These are phyloP conservation scores for Natator depressus DNA, from an alignment of 2,113 vertebrate genomes.

Conservation along the genomic window DNA sequence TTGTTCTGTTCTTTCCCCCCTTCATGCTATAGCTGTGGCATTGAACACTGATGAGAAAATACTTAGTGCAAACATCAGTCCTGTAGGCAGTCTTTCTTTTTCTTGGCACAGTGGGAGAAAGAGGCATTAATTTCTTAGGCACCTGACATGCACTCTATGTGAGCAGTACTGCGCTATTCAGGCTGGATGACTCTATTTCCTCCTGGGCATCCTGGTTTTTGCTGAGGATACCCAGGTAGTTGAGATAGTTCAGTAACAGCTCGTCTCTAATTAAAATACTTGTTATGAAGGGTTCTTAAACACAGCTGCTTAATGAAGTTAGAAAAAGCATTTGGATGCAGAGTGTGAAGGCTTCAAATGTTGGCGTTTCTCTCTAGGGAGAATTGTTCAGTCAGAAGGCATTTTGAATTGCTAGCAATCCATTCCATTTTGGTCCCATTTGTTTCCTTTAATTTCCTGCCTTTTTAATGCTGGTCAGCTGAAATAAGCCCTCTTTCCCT, in stretches of 20 bases:
- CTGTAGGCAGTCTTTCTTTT: neutral
- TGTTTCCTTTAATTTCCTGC: constrained; percentile 64
- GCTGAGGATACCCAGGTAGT: neutral
- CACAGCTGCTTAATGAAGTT: constrained; percentile 80
- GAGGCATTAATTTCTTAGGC: constrained; percentile 3
- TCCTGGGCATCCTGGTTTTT: neutral
- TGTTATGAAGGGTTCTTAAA: constrained; percentile 79
- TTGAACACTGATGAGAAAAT: constrained; percentile 26
- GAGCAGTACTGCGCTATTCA: neutral
- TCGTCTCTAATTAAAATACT: constrained; percentile 79
- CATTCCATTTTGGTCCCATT: constrained; percentile 65
- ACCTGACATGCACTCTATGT: neutral
- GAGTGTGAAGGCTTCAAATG: constrained; percentile 73
- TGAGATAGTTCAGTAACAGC: neutral
- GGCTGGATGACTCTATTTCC: constrained; percentile 10
- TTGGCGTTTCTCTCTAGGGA: constrained; percentile 77
- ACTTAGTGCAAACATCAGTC: neutral
- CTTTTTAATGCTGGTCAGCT: constrained; percentile 11
- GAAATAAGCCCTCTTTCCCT: constrained; percentile 10
- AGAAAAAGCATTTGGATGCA: constrained; percentile 77
- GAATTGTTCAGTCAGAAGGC: constrained; percentile 61
- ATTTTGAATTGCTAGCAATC: constrained; percentile 59
- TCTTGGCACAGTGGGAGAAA: neutral
- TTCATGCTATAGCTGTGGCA: neutral
- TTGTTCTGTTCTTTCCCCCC: constrained; percentile 17